These are phyloP conservation scores for Eustalomyia histrio DNA, from an alignment of 2,888 invertebrate species.

Conservation along the genomic window DNA sequence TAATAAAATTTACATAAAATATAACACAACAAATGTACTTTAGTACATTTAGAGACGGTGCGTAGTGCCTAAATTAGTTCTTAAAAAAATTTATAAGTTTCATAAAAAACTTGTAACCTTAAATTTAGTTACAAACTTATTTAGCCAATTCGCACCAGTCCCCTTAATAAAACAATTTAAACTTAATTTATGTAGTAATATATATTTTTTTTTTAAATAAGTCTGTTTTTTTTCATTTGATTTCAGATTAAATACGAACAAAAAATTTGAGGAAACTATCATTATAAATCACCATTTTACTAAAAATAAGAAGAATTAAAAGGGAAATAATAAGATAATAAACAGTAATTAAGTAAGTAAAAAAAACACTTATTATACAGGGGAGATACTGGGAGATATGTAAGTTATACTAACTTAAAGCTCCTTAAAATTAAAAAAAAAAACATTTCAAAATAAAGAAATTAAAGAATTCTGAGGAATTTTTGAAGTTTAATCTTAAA, in stretches of 20 bases:
- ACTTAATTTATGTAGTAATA: neutral
- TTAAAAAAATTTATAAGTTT: no score
- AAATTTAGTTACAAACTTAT: no score
- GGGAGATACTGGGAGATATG: neutral
- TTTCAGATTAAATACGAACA: neutral
- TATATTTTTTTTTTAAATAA: slow-evolving; percentile 5
- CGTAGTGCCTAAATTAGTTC: no score
- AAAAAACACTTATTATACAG: neutral
- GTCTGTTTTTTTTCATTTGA: neutral
- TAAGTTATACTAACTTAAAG: neutral
- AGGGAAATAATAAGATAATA: neutral
- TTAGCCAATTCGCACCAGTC: no score
- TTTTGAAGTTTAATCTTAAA: no score
- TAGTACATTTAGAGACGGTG: slow-evolving; percentile 4
- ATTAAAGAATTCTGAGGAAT: no score
- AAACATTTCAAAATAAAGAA: no score
- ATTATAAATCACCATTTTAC: neutral
- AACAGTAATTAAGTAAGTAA: neutral
- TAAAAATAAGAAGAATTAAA: slow-evolving; percentile 3
- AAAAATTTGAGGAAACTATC: neutral
- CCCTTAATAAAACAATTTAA: slow-evolving; percentile 13
- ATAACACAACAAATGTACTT: slow-evolving; percentile 18
- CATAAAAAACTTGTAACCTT: no score
- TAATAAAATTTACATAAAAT: slow-evolving; percentile 13
- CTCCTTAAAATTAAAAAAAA: no score